These are phyloP conservation scores for Drepana falcataria DNA, from an alignment of 2,888 invertebrate genomes.

Conservation along the genomic window DNA sequence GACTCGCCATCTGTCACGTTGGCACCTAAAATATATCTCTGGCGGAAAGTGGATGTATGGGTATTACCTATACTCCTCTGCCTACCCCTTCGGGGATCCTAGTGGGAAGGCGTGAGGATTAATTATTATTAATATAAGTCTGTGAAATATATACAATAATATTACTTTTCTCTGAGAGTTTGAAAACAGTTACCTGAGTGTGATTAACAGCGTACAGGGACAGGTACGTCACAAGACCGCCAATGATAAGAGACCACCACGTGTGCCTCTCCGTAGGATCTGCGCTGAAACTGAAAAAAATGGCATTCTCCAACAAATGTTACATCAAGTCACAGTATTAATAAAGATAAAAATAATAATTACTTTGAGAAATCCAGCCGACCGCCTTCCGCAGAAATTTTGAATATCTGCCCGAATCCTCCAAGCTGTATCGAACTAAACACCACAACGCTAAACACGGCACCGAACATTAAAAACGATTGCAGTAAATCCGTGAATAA, in stretches of 20 bases:
- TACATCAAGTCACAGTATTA: neutral
- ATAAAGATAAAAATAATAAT: conserved; percentile 21
- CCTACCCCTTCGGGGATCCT: no score
- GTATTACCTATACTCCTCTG: no score
- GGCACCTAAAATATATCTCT: no score
- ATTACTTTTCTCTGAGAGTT: neutral
- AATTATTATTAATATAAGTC: no score
- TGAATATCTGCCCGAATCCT: conserved; percentile 84
- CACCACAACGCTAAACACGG: conserved; percentile 87
- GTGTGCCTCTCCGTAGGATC: conserved; percentile 91
- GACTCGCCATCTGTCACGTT: no score
- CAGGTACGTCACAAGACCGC: conserved; percentile 89
- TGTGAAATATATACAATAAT: no score
- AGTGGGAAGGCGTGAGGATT: no score
- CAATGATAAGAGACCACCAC: conserved; percentile 88
- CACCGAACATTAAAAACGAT: conserved; percentile 90
- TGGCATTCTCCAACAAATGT: neutral
- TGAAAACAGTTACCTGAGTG: conserved; percentile 75
- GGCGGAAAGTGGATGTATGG: no score
- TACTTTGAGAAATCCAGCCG: conserved; percentile 85
- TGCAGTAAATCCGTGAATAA: conserved; percentile 92
- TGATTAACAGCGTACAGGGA: conserved; percentile 93
- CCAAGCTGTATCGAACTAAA: conserved; percentile 84
- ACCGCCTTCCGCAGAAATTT: conserved; percentile 82
- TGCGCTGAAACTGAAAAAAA: conserved; percentile 80